Base-by-base conservation (phyloP, 2,113 vertebrate genomes). In the Rhodinocichla rosea region DNA sequence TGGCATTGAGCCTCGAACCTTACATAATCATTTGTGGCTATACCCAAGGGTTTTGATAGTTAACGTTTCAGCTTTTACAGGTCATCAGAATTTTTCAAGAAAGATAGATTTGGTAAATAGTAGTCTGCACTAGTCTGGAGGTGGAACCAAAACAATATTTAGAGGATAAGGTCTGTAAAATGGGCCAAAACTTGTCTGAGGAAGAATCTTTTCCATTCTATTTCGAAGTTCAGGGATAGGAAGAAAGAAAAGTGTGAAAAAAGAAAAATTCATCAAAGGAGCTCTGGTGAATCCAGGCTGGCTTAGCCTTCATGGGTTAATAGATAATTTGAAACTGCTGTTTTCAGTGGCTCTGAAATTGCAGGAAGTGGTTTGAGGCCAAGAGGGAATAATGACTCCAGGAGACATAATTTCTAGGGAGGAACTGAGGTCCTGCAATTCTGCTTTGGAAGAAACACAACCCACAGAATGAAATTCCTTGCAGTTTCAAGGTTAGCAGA, bases 271-370 rank as follows among this genome's bases (percentile, higher is more conserved):
- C 2, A 3, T 67, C 53, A 79, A 73, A 57, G 55, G 67, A 89
- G 42, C 17, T 23, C 4, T 50, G 33, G 30, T 76, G 49, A 62
- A 79, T 90, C 49, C 50, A 45, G 39, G 9, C 55, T 80, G 33
- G 10, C 76, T 95, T 89, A 80, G 35, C 64, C 56, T 84, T 92
- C 76, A 67, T 30, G 91, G 65, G 63, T 92, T 93, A 96, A 92
- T 33, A 63, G 52, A 64, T 87, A 49, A 23, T 89, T 74, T 74
- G 50, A 87, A 94, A 87, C 80, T 74, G 40, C 32, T 13, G 21
- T 93, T 94, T 95, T 57, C 83, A 93, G 77, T 53, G 63, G 45
- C 45, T 93, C 91, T 63, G 76, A 93, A 89, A 94, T 89, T 87
- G 68, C 92, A 96, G 94, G 82, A 94, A 89, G 83, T 87, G 91